Conservation (phyloP, 2,113 vertebrate species). For the Centropus unirufus region DNA sequence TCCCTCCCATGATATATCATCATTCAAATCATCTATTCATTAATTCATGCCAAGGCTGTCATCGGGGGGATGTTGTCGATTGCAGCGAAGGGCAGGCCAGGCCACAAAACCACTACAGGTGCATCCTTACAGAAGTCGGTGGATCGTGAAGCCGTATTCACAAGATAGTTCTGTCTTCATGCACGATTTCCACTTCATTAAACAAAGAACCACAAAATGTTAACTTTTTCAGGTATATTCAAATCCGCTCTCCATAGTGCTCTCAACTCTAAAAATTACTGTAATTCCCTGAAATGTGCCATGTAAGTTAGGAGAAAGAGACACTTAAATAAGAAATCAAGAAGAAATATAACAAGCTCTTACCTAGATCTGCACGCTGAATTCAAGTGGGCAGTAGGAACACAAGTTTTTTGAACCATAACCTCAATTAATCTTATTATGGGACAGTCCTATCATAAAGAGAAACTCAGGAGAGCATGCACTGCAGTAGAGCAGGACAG, state of each 20-base stretch:
- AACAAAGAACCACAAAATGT: background rate
- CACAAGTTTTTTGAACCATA: background rate
- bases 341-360: background rate
- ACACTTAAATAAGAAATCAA: background rate
- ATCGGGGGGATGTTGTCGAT: background rate
- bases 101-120: background rate
- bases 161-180: background rate
- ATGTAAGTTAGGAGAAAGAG: background rate
- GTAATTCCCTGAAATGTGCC: background rate
- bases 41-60: background rate
- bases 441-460: too few relatives aligned
- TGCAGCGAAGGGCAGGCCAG: background rate
- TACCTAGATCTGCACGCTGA: accelerated
- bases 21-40: background rate
- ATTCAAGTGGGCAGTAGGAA: background rate
- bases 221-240: background rate
- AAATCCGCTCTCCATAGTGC: background rate
- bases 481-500: background rate
- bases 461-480: background rate
- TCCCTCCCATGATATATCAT: background rate
- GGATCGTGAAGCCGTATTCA: background rate
- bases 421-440: background rate
- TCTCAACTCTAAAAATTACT: background rate
- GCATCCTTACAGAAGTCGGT: background rate
- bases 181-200: background rate